Conservation (phyloP, 1,140 invertebrate species). For the Papilio xuthus region DNA sequence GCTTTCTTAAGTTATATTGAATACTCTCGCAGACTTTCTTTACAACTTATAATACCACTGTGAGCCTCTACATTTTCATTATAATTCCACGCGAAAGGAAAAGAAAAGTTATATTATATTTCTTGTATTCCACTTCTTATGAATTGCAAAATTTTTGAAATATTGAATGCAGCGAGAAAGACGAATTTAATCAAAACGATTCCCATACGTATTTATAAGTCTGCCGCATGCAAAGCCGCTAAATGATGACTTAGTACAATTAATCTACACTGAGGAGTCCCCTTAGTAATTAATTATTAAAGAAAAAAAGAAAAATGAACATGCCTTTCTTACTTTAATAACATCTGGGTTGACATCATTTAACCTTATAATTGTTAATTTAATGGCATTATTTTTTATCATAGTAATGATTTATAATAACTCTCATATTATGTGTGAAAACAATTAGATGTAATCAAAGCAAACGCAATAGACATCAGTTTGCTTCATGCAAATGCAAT, state of each 20-base stretch:
- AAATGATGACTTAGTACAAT: too few species aligned
- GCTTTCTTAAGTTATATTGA: conserved; percentile 34
- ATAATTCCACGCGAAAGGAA: conserved; percentile 12
- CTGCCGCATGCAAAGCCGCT: too few species aligned
- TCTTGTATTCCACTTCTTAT: not conserved
- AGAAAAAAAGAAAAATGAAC: too few species aligned
- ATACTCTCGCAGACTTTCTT: conserved; percentile 23
- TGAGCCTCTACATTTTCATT: conserved; percentile 26
- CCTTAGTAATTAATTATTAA: too few species aligned
- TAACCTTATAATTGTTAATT: too few species aligned
- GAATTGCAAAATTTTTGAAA: not conserved
- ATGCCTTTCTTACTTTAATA: too few species aligned
- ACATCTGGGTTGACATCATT: too few species aligned
- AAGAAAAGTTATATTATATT: not conserved
- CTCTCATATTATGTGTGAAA: not conserved
- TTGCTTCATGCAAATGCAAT: not conserved
- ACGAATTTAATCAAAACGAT: not conserved
- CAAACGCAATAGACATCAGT: not conserved
- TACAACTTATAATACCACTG: conserved; percentile 20
- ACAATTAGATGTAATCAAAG: not conserved
- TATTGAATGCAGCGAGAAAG: not conserved
- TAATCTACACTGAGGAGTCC: too few species aligned
- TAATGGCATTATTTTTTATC: too few species aligned
- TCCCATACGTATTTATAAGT: too few species aligned
- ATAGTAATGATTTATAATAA: too few species aligned